A percentile compares a stretch with the other conserved stretches of the same genome.
These are phyloP conservation scores for Micromys minutus DNA, from an alignment of 2,113 vertebrate species.

Conservation along the genomic window DNA sequence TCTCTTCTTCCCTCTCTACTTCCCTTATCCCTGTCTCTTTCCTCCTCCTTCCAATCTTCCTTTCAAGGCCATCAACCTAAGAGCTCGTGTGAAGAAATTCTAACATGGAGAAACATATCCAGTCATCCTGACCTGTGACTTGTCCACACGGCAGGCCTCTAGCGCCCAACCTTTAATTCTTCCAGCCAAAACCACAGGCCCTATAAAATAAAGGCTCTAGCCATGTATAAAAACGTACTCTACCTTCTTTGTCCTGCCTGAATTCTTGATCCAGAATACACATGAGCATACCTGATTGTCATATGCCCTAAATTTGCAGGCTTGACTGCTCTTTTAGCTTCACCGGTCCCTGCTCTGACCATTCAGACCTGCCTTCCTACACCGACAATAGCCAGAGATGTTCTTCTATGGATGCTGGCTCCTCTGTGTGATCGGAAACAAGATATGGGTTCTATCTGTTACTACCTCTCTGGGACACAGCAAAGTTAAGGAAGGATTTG, in stretches of 20 bases:
- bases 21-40: background rate
- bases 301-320: background rate
- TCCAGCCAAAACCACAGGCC: background rate
- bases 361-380: background rate
- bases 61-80: background rate
- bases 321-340: background rate
- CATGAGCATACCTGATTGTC: background rate
- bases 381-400: background rate
- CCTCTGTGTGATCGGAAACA: background rate
- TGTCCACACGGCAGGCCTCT: background rate
- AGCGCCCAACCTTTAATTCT: background rate
- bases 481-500: background rate
- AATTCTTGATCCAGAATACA: background rate
- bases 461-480: background rate
- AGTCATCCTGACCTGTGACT: background rate
- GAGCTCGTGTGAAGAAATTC: background rate
- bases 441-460: background rate
- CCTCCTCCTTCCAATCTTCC: too few relatives aligned
- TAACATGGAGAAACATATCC: background rate
- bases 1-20: accelerated
- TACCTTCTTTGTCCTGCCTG: background rate
- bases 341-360: background rate
- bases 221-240: background rate
- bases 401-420: background rate
- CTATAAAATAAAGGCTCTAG: background rate